A percentile compares a stretch with the other conserved stretches of the same genome.
Conservation (phyloP, 2,888 invertebrate species). For the Drosophila nr. fundita region DNA sequence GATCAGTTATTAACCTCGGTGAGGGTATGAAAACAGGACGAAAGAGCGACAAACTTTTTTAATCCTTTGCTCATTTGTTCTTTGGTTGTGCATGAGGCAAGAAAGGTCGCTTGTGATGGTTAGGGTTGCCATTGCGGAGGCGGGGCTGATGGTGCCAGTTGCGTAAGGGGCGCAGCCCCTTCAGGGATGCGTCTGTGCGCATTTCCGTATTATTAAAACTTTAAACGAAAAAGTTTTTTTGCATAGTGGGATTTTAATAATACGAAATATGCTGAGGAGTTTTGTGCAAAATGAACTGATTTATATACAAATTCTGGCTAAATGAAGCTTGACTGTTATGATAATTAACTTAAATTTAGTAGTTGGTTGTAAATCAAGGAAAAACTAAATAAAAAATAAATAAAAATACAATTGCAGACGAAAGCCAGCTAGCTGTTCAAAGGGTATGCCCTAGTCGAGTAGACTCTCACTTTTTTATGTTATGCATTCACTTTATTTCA, state of each 20-base stretch:
- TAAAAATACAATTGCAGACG: too few relatives aligned
- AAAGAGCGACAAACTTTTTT: conserved; percentile 60
- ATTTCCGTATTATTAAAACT: conserved; percentile 62
- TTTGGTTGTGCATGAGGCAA: conserved; percentile 39
- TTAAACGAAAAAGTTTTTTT: conserved; percentile 65
- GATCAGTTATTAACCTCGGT: too few relatives aligned
- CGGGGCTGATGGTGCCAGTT: not conserved
- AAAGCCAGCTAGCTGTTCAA: too few relatives aligned
- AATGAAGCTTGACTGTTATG: not conserved
- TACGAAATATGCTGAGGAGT: conserved; percentile 34
- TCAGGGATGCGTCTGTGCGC: conserved; percentile 6
- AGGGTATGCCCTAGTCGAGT: not conserved
- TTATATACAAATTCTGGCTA: conserved; percentile 8
- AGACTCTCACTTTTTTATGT: not conserved
- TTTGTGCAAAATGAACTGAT: conserved; percentile 4
- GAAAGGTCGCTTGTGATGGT: conserved; percentile 20
- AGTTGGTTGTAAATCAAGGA: not conserved
- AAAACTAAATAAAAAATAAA: not conserved
- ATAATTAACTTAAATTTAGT: not conserved
- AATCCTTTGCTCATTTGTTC: conserved; percentile 72
- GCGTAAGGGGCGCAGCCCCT: not conserved
- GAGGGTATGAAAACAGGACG: conserved; percentile 10
- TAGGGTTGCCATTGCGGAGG: not conserved
- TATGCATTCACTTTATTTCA: not conserved
- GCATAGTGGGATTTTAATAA: conserved; percentile 50